Evolutionary conservation across 1,140 invertebrate genomes (phyloP).

Genomic region (Pseudomyrmex sp.): DNA sequence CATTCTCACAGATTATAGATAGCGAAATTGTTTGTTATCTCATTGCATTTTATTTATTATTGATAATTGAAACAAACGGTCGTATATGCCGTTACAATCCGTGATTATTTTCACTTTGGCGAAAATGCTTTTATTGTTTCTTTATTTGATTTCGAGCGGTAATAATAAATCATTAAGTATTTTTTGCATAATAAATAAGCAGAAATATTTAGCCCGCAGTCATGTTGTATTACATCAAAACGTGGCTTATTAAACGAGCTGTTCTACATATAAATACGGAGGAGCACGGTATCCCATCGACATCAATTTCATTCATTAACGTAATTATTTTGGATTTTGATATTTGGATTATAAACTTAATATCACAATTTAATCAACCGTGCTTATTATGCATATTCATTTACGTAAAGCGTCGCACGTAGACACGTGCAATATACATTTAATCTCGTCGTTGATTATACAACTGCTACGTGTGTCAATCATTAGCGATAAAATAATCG

Average conservation of each 20-base stretch:
- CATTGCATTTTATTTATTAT: conserved; percentile 17
- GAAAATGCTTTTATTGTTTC: not conserved
- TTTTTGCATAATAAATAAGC: not conserved
- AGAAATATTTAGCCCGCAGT: not conserved
- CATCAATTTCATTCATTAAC: conserved; percentile 41
- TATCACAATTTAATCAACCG: conserved; percentile 36
- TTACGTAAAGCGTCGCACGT: conserved; percentile 22
- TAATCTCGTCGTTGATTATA: not conserved
- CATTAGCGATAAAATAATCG: not conserved
- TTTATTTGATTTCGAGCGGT: not conserved
- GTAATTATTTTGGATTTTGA: conserved; percentile 41
- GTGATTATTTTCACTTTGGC: not conserved
- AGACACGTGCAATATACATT: not conserved
- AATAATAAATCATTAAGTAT: not conserved
- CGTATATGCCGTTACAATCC: conserved; percentile 11
- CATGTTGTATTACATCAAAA: conserved; percentile 1
- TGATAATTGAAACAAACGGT: not conserved
- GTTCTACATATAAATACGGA: conserved; percentile 9
- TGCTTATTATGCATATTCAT: conserved; percentile 42
- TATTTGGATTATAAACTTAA: conserved; percentile 51
- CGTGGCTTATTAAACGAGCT: conserved; percentile 14
- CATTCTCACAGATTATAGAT: not conserved
- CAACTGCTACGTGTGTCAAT: conserved; percentile 1
- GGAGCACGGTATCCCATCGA: not conserved
- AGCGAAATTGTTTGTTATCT: conserved; percentile 14